phyloP scores from a whole-genome alignment of 2,888 invertebrate genomes.

The Drosophila picticornis region DNA sequence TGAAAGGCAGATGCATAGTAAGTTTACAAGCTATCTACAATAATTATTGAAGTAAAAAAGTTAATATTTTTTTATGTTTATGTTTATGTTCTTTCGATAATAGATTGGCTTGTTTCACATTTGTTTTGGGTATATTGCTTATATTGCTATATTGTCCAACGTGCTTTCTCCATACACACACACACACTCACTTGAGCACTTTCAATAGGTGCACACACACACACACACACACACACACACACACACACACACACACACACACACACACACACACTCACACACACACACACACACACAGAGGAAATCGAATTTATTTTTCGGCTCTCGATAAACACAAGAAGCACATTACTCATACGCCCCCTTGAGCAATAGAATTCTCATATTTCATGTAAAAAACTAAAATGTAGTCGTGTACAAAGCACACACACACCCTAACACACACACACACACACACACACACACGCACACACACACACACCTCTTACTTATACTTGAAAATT shows the following conservation, averaged over 20 bases:
- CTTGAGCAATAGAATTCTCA: slow-evolving; percentile 49
- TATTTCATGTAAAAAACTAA: slow-evolving; percentile 64
- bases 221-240: not conserved
- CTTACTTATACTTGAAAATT: slow-evolving; percentile 64
- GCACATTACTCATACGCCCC: slow-evolving; percentile 75
- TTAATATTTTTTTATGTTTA: not conserved
- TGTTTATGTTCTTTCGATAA: not conserved
- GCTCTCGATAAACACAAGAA: slow-evolving; percentile 46
- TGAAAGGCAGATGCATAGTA: not conserved
- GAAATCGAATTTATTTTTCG: slow-evolving; percentile 32
- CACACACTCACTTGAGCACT: no score
- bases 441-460: slow-evolving; percentile 4
- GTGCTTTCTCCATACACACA: not conserved
- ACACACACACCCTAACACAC: slow-evolving; percentile 12
- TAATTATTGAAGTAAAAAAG: not conserved
- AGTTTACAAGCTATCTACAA: not conserved
- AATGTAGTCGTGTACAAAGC: slow-evolving; percentile 31
- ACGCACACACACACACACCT: slow-evolving; percentile 4
- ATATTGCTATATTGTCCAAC: not conserved
- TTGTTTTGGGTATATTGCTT: not conserved
- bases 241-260: slow-evolving; percentile 1
- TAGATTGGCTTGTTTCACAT: not conserved
- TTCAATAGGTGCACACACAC: slow-evolving; percentile 9
- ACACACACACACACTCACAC: no score
- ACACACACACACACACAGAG: not conserved